Evolutionary conservation across 2,113 vertebrate genomes (phyloP).

Genomic region (Microcebus murinus): DNA sequence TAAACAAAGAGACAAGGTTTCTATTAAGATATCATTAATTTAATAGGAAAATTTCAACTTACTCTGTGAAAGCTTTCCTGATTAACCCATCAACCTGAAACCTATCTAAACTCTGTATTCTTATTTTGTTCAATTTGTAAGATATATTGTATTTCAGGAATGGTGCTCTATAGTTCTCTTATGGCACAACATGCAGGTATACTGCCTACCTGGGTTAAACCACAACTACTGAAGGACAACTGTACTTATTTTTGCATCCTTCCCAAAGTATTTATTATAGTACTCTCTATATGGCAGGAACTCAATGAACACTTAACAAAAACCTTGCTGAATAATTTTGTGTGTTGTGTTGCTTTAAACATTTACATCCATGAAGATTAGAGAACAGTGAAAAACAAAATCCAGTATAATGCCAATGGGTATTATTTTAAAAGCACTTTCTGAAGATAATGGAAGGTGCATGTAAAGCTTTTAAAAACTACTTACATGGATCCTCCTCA

Average conservation of each 20-base stretch:
- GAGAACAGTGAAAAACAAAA: conserved; percentile 3
- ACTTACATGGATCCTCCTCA: background rate
- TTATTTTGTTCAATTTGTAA: background rate
- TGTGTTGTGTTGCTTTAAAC: background rate
- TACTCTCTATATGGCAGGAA: background rate
- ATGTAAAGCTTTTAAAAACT: background rate
- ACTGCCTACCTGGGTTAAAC: background rate
- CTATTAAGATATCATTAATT: conserved; percentile 13
- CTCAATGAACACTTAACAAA: background rate
- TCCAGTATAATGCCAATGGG: background rate
- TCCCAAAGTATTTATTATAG: background rate
- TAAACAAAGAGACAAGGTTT: background rate
- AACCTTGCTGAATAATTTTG: background rate
- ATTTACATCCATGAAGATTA: background rate
- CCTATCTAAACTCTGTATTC: background rate
- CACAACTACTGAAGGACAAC: background rate
- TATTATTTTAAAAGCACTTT: conserved; percentile 9
- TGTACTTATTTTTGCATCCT: background rate
- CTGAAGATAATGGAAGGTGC: conserved; percentile 32
- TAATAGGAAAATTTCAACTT: background rate
- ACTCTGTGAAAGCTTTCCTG: background rate
- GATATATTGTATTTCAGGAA: background rate
- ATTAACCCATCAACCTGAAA: background rate
- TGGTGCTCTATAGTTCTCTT: background rate
- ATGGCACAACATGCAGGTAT: background rate